Percentiles rank a stretch among this genome's conserved stretches.
Evolutionary conservation across 2,888 invertebrate species (phyloP).

Genomic region (Tiphia femorata): DNA sequence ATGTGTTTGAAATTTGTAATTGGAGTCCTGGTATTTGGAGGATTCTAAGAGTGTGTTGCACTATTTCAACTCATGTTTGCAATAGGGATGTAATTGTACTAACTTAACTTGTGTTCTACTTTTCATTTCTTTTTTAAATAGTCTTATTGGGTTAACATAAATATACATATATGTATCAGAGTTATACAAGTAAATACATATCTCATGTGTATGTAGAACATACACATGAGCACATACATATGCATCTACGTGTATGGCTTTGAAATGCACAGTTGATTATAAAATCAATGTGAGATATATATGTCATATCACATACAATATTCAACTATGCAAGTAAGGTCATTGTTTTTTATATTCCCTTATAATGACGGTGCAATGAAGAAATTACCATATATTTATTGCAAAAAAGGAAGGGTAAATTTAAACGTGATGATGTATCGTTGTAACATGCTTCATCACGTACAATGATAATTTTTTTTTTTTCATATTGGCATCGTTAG

Average conservation of each 20-base stretch:
- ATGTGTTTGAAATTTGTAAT: conserved; percentile 10
- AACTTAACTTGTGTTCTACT: neutral
- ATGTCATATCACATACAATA: no score
- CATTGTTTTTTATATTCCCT: no score
- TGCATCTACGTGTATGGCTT: no score
- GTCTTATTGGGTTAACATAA: neutral
- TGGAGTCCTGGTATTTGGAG: conserved; percentile 12
- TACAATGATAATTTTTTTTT: neutral
- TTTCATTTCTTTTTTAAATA: neutral
- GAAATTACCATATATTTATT: no score
- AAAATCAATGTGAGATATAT: no score
- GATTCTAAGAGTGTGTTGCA: conserved; percentile 16
- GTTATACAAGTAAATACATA: neutral
- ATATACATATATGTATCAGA: neutral
- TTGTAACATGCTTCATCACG: neutral
- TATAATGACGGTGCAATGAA: no score
- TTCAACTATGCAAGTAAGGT: no score
- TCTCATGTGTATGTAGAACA: neutral
- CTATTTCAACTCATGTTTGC: conserved; percentile 5
- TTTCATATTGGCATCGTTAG: neutral
- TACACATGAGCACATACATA: neutral
- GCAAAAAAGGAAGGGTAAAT: no score
- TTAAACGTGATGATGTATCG: neutral
- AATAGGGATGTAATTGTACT: neutral
- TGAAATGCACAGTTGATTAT: no score